phyloP scores from a whole-genome alignment of 64 coral and sea anemone genomes.

The Actinia equina region DNA sequence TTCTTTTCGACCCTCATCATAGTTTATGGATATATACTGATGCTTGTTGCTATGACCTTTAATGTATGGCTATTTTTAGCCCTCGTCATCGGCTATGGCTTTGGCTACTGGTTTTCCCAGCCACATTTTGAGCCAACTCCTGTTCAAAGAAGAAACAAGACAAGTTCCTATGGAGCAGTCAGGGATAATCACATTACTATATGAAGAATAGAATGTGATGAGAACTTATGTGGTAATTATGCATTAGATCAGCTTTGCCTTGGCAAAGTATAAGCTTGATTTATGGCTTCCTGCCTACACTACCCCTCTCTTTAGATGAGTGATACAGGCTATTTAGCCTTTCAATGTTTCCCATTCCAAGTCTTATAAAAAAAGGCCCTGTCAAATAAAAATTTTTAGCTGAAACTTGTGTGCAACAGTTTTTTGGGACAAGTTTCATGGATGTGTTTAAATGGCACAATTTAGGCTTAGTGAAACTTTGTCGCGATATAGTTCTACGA shows the following conservation, averaged over 20 bases:
- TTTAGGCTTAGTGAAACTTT: no score
- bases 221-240: neutral
- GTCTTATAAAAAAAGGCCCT: no score
- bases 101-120: constrained; percentile 46
- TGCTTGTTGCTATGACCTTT: constrained; percentile 85
- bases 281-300: no score
- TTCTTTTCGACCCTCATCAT: constrained; percentile 41
- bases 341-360: no score
- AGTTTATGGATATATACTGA: constrained; percentile 56
- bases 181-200: neutral
- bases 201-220: neutral
- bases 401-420: no score
- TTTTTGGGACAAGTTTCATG: no score
- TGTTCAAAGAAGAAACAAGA: neutral
- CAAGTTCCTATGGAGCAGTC: neutral
- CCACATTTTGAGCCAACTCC: neutral
- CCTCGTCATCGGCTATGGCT: constrained; percentile 56
- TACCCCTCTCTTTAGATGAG: no score
- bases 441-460: no score
- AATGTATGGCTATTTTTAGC: constrained; percentile 79
- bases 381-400: no score
- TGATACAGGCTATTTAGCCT: no score
- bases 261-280: no score
- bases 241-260: neutral
- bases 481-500: no score